Conservation (phyloP, 1,140 invertebrate genomes). For the Camponotus floridanus region DNA sequence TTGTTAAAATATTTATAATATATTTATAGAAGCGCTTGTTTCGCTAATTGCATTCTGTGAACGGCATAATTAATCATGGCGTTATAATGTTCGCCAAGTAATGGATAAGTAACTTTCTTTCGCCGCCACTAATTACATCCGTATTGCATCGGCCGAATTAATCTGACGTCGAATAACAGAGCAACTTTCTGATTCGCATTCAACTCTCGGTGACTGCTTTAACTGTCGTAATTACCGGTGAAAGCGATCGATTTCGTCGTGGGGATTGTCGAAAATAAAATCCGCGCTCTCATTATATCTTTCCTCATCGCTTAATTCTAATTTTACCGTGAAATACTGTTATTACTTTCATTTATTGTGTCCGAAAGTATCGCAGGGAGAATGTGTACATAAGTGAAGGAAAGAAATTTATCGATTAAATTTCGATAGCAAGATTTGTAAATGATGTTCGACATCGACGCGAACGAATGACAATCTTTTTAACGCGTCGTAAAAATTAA, state of each 20-base stretch:
- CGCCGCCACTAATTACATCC: conserved; percentile 56
- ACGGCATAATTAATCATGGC: conserved; percentile 48
- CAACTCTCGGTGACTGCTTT: conserved; percentile 34
- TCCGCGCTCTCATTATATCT: conserved; percentile 8
- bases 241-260: conserved; percentile 57
- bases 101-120: conserved; percentile 59
- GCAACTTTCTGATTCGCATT: conserved; percentile 62
- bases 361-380: conserved; percentile 24
- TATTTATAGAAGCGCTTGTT: conserved; percentile 21
- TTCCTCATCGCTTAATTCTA: conserved; percentile 40
- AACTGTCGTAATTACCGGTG: conserved; percentile 64
- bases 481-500: conserved; percentile 57
- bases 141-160: conserved; percentile 41
- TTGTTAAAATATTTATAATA: conserved; percentile 34
- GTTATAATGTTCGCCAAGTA: conserved; percentile 21
- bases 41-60: conserved; percentile 44
- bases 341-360: conserved; percentile 30
- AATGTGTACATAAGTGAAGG: background rate
- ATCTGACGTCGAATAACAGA: conserved; percentile 46
- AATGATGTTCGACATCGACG: conserved; percentile 66
- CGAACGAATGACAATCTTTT: conserved; percentile 62
- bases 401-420: conserved; percentile 21
- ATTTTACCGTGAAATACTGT: conserved; percentile 50
- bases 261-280: conserved; percentile 36
- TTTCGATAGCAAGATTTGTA: background rate